phyloP scores from a whole-genome alignment of 2,888 invertebrate genomes.

The Andrena flavipes region DNA sequence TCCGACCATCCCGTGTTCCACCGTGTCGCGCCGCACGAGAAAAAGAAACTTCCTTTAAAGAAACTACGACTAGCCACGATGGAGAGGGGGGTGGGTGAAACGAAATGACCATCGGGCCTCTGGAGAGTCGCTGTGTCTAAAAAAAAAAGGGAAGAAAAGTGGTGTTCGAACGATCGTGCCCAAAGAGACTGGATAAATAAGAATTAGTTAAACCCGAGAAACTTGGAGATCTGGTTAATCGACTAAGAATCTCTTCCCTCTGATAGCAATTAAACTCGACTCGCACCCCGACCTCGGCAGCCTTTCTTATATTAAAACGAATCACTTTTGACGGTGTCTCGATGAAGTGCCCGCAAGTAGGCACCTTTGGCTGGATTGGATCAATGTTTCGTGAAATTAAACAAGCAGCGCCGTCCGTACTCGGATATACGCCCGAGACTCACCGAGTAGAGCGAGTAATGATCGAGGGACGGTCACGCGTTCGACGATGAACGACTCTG shows the following conservation, averaged over 20 bases:
- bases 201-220: conserved; percentile 32
- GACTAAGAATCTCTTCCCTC: conserved; percentile 12
- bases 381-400: conserved; percentile 14
- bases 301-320: background rate
- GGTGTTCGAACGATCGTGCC: background rate
- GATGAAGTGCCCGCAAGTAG: background rate
- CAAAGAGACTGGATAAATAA: conserved; percentile 22
- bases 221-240: conserved; percentile 19
- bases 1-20: conserved; percentile 33
- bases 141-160: background rate
- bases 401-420: background rate
- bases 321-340: background rate
- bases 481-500: background rate
- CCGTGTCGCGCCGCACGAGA: conserved; percentile 20
- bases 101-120: background rate
- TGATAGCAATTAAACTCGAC: conserved; percentile 34
- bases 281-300: background rate
- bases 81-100: background rate
- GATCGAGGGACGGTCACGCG: background rate
- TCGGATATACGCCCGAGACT: background rate
- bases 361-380: background rate
- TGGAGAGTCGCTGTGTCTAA: background rate
- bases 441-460: background rate
- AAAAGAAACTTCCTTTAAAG: conserved; percentile 29
- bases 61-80: background rate